Conservation (phyloP, 2,888 invertebrate genomes). For the Leptinotarsa rubiginosa region DNA sequence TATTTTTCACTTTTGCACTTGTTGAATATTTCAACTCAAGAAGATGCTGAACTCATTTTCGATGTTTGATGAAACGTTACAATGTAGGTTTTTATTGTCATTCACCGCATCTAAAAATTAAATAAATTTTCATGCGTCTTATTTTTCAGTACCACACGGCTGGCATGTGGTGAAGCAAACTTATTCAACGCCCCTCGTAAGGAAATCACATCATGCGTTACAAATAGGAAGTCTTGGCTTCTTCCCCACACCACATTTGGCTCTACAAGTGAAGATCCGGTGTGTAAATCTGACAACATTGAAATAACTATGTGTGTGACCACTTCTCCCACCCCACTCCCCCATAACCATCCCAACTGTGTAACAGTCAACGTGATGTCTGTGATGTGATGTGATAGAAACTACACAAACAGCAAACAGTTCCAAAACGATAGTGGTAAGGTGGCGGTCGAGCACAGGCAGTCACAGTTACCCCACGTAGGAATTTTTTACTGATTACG, state of each 20-base stretch:
- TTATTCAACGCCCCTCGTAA: slow-evolving; percentile 32
- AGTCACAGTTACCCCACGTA: slow-evolving; percentile 64
- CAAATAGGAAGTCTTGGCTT: slow-evolving; percentile 62
- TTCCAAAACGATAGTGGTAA: slow-evolving; percentile 64
- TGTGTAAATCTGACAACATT: slow-evolving; percentile 54
- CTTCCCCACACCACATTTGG: slow-evolving; percentile 48
- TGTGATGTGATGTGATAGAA: slow-evolving; percentile 29
- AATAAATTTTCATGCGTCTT: no score
- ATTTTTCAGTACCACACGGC: no score
- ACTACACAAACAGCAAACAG: slow-evolving; percentile 58
- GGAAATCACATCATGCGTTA: slow-evolving; percentile 46
- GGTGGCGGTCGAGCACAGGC: slow-evolving; percentile 62
- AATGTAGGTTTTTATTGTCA: no score
- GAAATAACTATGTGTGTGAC: slow-evolving; percentile 47
- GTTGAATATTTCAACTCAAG: no score
- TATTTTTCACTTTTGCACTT: no score
- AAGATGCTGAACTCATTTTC: no score
- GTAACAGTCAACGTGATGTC: slow-evolving; percentile 47
- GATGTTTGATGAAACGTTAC: no score
- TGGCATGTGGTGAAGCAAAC: neutral
- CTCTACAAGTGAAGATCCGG: slow-evolving; percentile 65
- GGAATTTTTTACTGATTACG: slow-evolving; percentile 27
- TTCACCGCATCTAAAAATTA: no score
- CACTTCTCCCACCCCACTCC: slow-evolving; percentile 57
- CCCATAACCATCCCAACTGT: slow-evolving; percentile 51